Evolutionary conservation across 2,797 vertebrate species (phyloP), one percentile per base, ranked within the genome.

Genomic region (Acrossocheilus fasciatus): DNA sequence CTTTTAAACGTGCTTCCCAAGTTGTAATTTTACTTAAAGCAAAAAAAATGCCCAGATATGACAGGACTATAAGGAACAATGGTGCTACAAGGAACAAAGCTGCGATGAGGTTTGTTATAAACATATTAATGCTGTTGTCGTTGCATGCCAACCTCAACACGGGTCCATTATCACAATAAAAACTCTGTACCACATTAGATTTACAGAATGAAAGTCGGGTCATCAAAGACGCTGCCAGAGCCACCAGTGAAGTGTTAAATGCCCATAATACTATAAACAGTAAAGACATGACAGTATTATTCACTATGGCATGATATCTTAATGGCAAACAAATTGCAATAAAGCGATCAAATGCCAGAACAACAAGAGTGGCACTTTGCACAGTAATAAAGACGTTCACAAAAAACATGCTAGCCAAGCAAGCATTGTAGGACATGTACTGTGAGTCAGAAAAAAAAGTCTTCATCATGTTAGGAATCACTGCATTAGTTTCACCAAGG

Each of bases 281-380:
- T 57, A 57, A 23, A 57, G 54, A 57, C 18, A 57, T 57, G 2
- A 57, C 54, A 23, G 7, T 23, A 23, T 57, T 57, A 57, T 57
- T 91, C 4, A 90, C 18, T 66, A 91, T 86, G 6, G 57, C 39
- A 43, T 89, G 83, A 45, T 90, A 89, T 87, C 84, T 83, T 20
- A 91, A n/a, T 18, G 90, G 90, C 20, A 90, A 83, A 80, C 89
- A 88, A 62, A 91, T 91, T 2, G 90, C 87, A 82, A 90, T 41
- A 52, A 86, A 84, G 11, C 89, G 88, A 68, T 91, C 90, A 82
- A 69, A 88, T 12, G 90, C 77, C 66, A 91, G n/a, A 7, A 83
- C 77, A 79, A 77, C 78, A 83, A 91, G 88, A 64, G 77, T 89
- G 41, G 39, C 23, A 43, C 72, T 82, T 43, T 90, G 84, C 36